Evolutionary conservation across 2,113 vertebrate species (phyloP), one percentile per base, ranked within the genome.

Genomic region (Catharus bicknelli): DNA sequence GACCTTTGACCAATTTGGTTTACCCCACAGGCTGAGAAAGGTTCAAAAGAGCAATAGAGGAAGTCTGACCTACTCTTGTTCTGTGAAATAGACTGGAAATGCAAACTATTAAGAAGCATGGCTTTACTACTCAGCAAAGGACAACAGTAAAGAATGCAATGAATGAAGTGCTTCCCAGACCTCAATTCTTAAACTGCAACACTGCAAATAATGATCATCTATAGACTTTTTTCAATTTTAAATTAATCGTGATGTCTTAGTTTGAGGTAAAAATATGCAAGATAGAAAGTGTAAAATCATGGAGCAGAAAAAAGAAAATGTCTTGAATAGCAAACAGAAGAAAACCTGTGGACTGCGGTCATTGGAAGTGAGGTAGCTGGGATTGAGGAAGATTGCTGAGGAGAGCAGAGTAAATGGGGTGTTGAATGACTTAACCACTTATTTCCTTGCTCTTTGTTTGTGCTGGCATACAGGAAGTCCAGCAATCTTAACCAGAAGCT

Each of bases 351-450:
- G 30, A 18, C 59, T 68, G 48, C 45, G 80, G 64, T 70, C 10
- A 2, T 5, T 84, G 54, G 83, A 94, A 95, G 50, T 18, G 26
- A 95, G 43, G 79, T 48, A 67, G 58, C 6, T 29, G n/a, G 85
- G 58, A 80, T 0, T 75, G 55, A 90, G 67, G 74, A 78, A 77
- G 30, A 42, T 3, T 74, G 22, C 11, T 3, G 15, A 88, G 62
- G 67, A 94, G n/a, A 54, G 40, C 2, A 72, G 53, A 36, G 57
- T 29, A 91, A 92, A 92, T 34, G 55, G 51, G 47, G 58, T 78
- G 58, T 13, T 82, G 89, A 95, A 79, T 72, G 36, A 90, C 51
- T 95, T 91, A 90, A 94, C 55, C 67, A 73, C 68, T 86, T 69
- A 90, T 36, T 95, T 86, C 88, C 79, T 93, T 61, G 54, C 45